These are phyloP conservation scores for Chloroceryle aenea DNA, from an alignment of 2,113 vertebrate species.

Conservation along the genomic window DNA sequence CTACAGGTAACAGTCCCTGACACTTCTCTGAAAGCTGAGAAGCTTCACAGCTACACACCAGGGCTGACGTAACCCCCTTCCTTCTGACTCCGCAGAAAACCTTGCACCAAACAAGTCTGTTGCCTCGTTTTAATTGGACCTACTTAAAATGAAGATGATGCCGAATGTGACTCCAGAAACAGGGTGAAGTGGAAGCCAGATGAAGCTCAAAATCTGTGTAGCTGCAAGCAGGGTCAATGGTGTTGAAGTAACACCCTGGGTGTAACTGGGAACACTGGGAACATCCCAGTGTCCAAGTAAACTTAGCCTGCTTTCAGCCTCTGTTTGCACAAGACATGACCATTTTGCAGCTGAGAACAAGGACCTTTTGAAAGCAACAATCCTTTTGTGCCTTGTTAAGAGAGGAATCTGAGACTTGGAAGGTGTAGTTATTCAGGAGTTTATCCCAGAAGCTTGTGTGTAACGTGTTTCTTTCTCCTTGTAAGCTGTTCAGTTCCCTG, in stretches of 20 bases:
- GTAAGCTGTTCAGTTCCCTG: slow-evolving; percentile 57
- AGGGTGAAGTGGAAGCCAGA: not conserved
- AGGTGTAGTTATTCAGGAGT: slow-evolving; percentile 13
- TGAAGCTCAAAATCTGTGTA: not conserved
- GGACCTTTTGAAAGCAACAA: slow-evolving; percentile 72
- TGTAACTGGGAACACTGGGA: slow-evolving; percentile 50
- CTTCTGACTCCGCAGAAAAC: not conserved
- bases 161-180: not conserved
- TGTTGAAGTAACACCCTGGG: not conserved
- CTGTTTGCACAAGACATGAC: slow-evolving; percentile 53
- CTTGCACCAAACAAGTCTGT: not conserved
- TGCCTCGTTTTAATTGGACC: not conserved
- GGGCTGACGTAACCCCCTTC: not conserved
- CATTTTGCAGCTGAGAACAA: slow-evolving; percentile 47
- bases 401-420: slow-evolving; percentile 61
- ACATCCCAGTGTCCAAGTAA: slow-evolving; percentile 54
- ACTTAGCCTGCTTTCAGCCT: slow-evolving; percentile 28
- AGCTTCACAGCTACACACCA: not conserved
- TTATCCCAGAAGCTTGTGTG: slow-evolving; percentile 3
- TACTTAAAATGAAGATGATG: not conserved
- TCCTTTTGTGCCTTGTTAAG: slow-evolving; percentile 80
- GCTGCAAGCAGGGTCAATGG: not conserved
- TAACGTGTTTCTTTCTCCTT: slow-evolving; percentile 21
- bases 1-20: slow-evolving; percentile 10
- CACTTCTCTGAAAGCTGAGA: not conserved